Percentiles rank a stretch among this genome's conserved stretches.
Conservation (phyloP, 2,113 vertebrate genomes). For the Oryzias celebensis region DNA sequence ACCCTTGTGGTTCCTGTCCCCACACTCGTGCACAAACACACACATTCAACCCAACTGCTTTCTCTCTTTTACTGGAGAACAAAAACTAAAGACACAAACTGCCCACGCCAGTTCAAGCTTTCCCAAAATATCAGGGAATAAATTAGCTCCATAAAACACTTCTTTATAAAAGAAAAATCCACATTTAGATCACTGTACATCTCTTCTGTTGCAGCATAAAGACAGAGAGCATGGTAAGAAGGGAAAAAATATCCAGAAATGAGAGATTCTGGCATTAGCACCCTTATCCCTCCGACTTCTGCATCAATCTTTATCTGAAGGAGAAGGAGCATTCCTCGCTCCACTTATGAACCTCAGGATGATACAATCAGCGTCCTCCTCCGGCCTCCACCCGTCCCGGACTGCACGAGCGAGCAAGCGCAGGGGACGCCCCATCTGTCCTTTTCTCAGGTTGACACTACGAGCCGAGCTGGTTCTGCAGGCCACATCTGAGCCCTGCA, state of each 20-base stretch:
- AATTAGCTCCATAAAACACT: conserved; percentile 76
- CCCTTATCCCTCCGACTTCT: conserved; percentile 59
- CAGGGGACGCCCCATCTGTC: conserved; percentile 31
- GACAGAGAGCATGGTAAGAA: conserved; percentile 52
- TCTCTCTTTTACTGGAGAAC: conserved; percentile 32
- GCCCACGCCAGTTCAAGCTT: conserved; percentile 40
- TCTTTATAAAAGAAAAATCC: conserved; percentile 84
- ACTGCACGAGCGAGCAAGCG: conserved; percentile 32
- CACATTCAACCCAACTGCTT: conserved; percentile 1
- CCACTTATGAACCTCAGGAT: conserved; percentile 16
- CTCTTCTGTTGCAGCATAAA: conserved; percentile 66
- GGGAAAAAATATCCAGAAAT: conserved; percentile 73
- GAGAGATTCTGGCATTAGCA: conserved; percentile 58
- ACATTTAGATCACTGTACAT: conserved; percentile 75
- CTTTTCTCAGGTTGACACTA: background rate
- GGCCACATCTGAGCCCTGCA: conserved; percentile 22
- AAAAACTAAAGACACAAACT: conserved; percentile 43
- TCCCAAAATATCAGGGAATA: conserved; percentile 74
- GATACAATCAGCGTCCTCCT: conserved; percentile 1
- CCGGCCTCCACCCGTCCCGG: conserved; percentile 6
- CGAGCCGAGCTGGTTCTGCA: conserved; percentile 22
- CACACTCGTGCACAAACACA: conserved; percentile 19
- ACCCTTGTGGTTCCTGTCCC: conserved; percentile 29
- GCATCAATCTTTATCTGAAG: conserved; percentile 24
- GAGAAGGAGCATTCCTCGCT: conserved; percentile 42